phyloP scores from a whole-genome alignment of 2,888 invertebrate genomes.

The Thalpophila matura region DNA sequence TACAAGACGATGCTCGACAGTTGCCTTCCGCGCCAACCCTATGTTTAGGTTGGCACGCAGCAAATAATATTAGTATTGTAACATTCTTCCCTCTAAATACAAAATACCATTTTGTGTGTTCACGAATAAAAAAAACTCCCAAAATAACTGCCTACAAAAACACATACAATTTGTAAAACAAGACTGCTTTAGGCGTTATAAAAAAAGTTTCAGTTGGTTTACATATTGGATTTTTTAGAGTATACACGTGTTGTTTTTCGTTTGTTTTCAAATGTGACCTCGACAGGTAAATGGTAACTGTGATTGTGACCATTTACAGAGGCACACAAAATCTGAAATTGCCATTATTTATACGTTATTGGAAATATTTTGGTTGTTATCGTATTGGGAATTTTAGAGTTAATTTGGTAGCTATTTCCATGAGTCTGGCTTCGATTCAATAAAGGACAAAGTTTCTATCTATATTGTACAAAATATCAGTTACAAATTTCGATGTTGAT shows the following conservation, averaged over 20 bases:
- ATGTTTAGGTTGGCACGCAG: constrained; percentile 5
- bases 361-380: constrained; percentile 5
- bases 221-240: constrained; percentile 35
- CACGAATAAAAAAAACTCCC: constrained; percentile 23
- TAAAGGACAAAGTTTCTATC: constrained; percentile 24
- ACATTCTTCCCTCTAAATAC: constrained; percentile 45
- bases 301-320: constrained; percentile 28
- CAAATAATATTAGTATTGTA: constrained; percentile 52
- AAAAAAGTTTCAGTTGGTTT: constrained; percentile 9
- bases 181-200: constrained; percentile 8
- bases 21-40: constrained; percentile 38
- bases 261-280: constrained; percentile 33
- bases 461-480: constrained; percentile 2
- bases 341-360: constrained; percentile 17
- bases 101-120: constrained; percentile 40
- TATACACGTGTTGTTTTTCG: constrained; percentile 8
- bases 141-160: constrained; percentile 40
- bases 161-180: constrained; percentile 38
- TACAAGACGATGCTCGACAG: neutral
- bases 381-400: constrained; percentile 8
- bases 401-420: constrained; percentile 9
- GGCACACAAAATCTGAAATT: constrained; percentile 26
- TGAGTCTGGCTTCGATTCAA: constrained; percentile 4
- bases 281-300: constrained; percentile 3
- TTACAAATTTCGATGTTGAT: constrained; percentile 25